A percentile compares a stretch with the other conserved stretches of the same genome.
Evolutionary conservation across 2,797 vertebrate genomes (phyloP).

Genomic region (Darevskia mixta): DNA sequence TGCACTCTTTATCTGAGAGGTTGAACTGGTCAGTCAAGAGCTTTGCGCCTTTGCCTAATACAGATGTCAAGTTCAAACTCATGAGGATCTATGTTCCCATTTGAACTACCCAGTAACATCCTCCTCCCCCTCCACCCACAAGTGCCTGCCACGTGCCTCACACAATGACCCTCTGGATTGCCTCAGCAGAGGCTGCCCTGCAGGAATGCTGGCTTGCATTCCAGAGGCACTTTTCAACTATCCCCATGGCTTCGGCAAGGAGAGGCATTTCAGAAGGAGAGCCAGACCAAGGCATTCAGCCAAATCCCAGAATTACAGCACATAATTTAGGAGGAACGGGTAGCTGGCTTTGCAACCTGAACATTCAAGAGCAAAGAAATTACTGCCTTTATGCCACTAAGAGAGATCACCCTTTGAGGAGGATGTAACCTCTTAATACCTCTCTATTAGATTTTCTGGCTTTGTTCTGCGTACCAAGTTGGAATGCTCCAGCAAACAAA

Average conservation of each 20-base stretch:
- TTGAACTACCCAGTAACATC: slow-evolving; percentile 26
- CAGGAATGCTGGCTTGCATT: slow-evolving; percentile 77
- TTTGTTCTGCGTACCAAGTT: slow-evolving; percentile 18
- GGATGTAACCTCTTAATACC: neutral
- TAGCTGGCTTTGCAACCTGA: slow-evolving; percentile 33
- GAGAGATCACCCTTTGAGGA: slow-evolving; percentile 7
- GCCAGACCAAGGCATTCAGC: slow-evolving; percentile 61
- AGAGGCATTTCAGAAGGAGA: slow-evolving; percentile 56
- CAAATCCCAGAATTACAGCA: slow-evolving; percentile 65
- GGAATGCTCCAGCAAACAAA: slow-evolving; percentile 5
- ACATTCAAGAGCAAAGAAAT: slow-evolving; percentile 18
- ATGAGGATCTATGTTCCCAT: slow-evolving; percentile 69
- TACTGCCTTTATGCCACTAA: neutral
- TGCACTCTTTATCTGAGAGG: neutral
- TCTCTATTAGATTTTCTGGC: slow-evolving; percentile 18
- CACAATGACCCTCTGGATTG: slow-evolving; percentile 83
- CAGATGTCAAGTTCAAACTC: slow-evolving; percentile 31
- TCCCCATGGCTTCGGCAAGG: slow-evolving; percentile 78
- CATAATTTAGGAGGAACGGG: slow-evolving; percentile 30
- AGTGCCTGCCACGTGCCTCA: slow-evolving; percentile 83
- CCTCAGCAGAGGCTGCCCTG: slow-evolving; percentile 73
- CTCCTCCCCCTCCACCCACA: slow-evolving; percentile 1
- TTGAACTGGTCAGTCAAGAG: neutral
- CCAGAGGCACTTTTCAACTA: slow-evolving; percentile 77
- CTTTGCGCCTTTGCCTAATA: neutral